Percentiles rank a stretch among this genome's conserved stretches.
These are phyloP conservation scores for Crypturellus tataupa DNA, from an alignment of 2,797 vertebrate species.

Conservation along the genomic window DNA sequence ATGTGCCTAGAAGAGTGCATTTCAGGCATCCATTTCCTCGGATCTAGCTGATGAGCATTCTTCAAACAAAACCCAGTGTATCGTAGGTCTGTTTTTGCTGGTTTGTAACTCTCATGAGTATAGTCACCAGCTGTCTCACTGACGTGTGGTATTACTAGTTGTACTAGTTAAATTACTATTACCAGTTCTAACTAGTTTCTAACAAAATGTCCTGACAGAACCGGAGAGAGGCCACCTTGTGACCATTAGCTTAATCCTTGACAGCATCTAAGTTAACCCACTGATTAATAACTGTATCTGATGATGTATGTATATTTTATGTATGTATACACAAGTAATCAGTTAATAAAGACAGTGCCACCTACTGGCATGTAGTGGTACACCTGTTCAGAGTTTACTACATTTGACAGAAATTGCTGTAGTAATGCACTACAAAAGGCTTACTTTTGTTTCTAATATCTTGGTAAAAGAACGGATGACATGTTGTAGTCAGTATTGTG, in stretches of 20 bases:
- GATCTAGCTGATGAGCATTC: background rate
- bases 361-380: background rate
- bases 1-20: background rate
- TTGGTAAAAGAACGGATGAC: accelerated
- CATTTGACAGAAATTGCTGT: accelerated
- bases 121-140: too few species aligned
- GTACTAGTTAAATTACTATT: too few species aligned
- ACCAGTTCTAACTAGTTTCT: background rate
- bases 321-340: accelerated
- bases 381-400: accelerated
- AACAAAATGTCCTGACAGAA: background rate
- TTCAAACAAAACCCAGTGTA: too few species aligned
- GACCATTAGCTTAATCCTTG: background rate
- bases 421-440: accelerated
- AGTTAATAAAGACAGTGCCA: background rate
- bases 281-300: accelerated
- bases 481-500: accelerated
- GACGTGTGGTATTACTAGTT: too few species aligned
- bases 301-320: accelerated
- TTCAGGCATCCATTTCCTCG: background rate
- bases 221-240: accelerated
- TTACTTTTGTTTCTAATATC: too few species aligned
- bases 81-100: too few species aligned
- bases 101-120: too few species aligned
- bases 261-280: accelerated